Percentiles rank a stretch among this genome's conserved stretches.
phyloP scores from a whole-genome alignment of 2,888 invertebrate species.

The Drosophila meridiana region DNA sequence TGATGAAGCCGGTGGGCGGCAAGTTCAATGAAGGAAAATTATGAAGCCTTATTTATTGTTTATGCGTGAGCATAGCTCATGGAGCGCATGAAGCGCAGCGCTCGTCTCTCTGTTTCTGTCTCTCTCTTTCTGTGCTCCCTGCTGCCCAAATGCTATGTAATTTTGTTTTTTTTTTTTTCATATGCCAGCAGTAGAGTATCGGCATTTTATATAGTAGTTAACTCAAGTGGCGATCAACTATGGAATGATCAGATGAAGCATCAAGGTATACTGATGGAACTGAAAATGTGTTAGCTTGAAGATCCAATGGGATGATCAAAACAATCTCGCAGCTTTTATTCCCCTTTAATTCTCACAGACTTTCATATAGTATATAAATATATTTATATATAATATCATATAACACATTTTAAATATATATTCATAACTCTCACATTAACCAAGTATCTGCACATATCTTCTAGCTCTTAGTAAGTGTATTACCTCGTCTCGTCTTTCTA shows the following conservation, averaged over 20 bases:
- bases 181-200: constrained; percentile 16
- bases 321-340: no score
- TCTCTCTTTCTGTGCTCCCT: neutral
- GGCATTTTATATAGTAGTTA: constrained; percentile 10
- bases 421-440: neutral
- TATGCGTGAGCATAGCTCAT: constrained; percentile 80
- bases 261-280: neutral
- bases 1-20: constrained; percentile 65
- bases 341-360: neutral
- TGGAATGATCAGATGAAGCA: neutral
- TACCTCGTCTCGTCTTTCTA: constrained; percentile 3
- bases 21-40: constrained; percentile 80
- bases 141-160: constrained; percentile 33
- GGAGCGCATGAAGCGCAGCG: constrained; percentile 29
- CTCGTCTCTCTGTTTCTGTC: neutral
- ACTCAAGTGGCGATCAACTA: constrained; percentile 1
- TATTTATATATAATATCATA: neutral
- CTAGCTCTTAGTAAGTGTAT: constrained; percentile 22
- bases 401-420: neutral
- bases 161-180: constrained; percentile 44
- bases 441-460: neutral
- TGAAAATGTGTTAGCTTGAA: no score
- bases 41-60: constrained; percentile 81
- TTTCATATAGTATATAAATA: neutral
- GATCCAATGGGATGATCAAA: no score